Conservation (phyloP, 2,888 invertebrate genomes). For the Laspeyria flexula region DNA sequence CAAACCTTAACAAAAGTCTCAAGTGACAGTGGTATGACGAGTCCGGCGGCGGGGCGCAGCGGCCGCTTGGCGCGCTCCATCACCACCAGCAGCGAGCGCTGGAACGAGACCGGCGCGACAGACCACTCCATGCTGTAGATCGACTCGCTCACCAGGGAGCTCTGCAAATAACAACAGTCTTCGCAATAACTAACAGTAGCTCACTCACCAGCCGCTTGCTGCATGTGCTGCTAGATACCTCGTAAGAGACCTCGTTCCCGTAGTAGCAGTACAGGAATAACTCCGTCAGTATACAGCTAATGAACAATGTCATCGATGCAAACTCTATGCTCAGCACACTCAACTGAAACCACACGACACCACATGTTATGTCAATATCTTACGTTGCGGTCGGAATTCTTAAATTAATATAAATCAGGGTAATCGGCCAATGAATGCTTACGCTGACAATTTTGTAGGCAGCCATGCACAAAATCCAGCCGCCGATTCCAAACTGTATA, state of each 20-base stretch:
- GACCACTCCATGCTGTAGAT: slow-evolving; percentile 72
- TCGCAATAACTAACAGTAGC: not conserved
- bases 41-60: slow-evolving; percentile 77
- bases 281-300: slow-evolving; percentile 83
- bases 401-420: not conserved
- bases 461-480: slow-evolving; percentile 81
- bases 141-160: slow-evolving; percentile 67
- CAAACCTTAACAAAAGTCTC: slow-evolving; percentile 79
- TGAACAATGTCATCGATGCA: slow-evolving; percentile 82
- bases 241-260: slow-evolving; percentile 84
- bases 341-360: slow-evolving; percentile 51
- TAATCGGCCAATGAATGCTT: slow-evolving; percentile 36
- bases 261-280: slow-evolving; percentile 85
- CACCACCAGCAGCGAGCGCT: slow-evolving; percentile 69
- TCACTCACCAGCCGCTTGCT: no score
- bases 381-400: not conserved
- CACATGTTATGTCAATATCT: no score
- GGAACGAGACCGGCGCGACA: slow-evolving; percentile 49
- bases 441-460: slow-evolving; percentile 75
- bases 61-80: slow-evolving; percentile 78
- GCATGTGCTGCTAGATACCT: no score
- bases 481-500: slow-evolving; percentile 74
- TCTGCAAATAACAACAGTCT: slow-evolving; percentile 56
- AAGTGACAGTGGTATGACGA: slow-evolving; percentile 80
- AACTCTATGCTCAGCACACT: slow-evolving; percentile 73